Evolutionary conservation across 2,888 invertebrate species (phyloP).

Genomic region (Caenorhabditis sinica): DNA sequence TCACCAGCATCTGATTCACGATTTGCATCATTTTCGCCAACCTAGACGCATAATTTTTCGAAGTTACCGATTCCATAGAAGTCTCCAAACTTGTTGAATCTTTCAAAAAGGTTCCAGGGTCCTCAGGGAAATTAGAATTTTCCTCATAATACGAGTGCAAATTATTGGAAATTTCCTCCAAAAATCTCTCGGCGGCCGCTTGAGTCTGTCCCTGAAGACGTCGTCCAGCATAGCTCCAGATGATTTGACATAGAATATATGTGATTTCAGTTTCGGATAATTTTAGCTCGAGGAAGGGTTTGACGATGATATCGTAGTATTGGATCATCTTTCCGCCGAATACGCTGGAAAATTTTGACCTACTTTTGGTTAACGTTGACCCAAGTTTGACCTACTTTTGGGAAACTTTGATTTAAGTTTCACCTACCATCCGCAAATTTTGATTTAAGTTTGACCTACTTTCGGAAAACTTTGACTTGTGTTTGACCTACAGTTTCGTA

Average conservation of each 20-base stretch:
- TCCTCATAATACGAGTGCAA: constrained; percentile 51
- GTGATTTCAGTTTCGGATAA: constrained; percentile 44
- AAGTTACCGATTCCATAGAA: background rate
- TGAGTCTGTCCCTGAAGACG: constrained; percentile 63
- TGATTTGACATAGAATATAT: constrained; percentile 51
- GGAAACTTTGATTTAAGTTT: no score
- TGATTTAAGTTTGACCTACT: no score
- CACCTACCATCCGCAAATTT: no score
- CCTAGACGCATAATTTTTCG: constrained; percentile 49
- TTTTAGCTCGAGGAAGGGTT: constrained; percentile 45
- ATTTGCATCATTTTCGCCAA: constrained; percentile 61
- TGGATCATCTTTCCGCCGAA: constrained; percentile 54
- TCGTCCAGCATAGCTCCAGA: constrained; percentile 62
- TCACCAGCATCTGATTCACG: constrained; percentile 61
- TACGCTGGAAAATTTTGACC: constrained; percentile 31
- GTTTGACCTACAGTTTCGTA: no score
- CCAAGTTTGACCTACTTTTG: no score
- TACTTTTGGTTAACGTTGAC: no score
- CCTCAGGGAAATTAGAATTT: background rate
- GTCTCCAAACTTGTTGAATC: background rate
- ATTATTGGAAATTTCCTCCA: constrained; percentile 54
- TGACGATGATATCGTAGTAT: constrained; percentile 59
- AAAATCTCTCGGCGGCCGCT: constrained; percentile 51
- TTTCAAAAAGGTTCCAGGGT: background rate
- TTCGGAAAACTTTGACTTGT: no score